A percentile compares a stretch with the other conserved stretches of the same genome.
phyloP scores from a whole-genome alignment of 2,113 vertebrate genomes.

The Anthoscopus minutus region DNA sequence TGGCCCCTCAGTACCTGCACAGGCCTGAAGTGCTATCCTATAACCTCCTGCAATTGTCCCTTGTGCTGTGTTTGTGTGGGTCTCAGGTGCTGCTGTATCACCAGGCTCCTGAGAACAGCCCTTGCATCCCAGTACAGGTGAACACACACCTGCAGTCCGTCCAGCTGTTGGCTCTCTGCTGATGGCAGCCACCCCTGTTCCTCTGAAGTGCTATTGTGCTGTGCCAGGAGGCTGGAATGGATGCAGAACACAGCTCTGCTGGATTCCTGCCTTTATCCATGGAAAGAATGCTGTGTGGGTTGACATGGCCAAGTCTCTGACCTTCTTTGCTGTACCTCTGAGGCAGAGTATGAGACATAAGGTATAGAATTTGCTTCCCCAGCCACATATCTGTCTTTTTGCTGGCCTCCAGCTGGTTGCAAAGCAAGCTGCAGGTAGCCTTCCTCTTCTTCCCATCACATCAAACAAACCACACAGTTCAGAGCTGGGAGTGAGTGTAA shows the following conservation, averaged over 20 bases:
- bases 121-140: neutral
- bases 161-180: neutral
- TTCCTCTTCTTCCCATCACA: neutral
- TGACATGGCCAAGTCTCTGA: neutral
- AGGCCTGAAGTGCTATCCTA: accelerated
- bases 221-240: neutral
- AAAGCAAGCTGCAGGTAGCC: neutral
- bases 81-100: neutral
- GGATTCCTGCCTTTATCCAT: neutral
- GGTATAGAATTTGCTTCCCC: neutral
- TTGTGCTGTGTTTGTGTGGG: accelerated
- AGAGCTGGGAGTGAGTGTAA: neutral
- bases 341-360: neutral
- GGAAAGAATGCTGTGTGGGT: neutral
- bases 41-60: neutral
- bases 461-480: neutral
- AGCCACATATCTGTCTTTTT: neutral
- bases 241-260: neutral
- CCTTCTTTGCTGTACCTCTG: neutral
- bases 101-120: too few species aligned
- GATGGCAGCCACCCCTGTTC: neutral
- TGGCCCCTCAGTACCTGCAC: accelerated
- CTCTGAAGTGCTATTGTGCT: neutral
- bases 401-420: neutral
- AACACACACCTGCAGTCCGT: too few species aligned